These are phyloP conservation scores for Ovibos moschatus DNA, from an alignment of 2,113 vertebrate genomes.

Conservation along the genomic window DNA sequence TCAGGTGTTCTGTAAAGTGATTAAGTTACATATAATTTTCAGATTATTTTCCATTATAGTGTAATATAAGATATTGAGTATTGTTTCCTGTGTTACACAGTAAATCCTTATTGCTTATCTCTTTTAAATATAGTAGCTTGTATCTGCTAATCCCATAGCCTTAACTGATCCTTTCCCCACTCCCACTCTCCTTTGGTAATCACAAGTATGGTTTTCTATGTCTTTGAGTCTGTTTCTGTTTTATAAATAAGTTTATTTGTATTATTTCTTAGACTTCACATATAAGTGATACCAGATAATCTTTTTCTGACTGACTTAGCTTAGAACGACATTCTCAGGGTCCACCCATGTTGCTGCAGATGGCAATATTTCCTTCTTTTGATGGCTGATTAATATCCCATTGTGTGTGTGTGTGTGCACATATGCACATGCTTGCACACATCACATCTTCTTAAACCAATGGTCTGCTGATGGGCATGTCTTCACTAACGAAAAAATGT, in stretches of 20 bases:
- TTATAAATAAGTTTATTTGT: background rate
- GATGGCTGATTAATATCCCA: background rate
- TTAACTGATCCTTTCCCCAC: background rate
- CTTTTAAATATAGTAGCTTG: background rate
- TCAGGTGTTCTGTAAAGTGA: background rate
- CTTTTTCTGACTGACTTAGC: background rate
- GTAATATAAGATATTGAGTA: background rate
- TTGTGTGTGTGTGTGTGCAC: background rate
- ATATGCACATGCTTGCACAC: background rate
- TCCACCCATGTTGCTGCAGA: background rate
- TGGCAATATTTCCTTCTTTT: background rate
- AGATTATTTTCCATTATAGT: background rate
- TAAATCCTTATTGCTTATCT: background rate
- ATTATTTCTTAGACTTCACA: background rate
- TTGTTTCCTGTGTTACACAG: background rate
- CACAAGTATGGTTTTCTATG: background rate
- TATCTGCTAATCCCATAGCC: background rate
- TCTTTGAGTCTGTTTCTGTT: background rate
- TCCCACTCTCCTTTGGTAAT: background rate
- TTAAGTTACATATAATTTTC: background rate
- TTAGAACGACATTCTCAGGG: background rate
- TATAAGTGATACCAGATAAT: background rate
- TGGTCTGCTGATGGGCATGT: background rate
- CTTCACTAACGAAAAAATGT: background rate
- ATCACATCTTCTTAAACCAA: background rate